Evolutionary conservation across 2,888 invertebrate species (phyloP).

Genomic region (Adineta ricciae): DNA sequence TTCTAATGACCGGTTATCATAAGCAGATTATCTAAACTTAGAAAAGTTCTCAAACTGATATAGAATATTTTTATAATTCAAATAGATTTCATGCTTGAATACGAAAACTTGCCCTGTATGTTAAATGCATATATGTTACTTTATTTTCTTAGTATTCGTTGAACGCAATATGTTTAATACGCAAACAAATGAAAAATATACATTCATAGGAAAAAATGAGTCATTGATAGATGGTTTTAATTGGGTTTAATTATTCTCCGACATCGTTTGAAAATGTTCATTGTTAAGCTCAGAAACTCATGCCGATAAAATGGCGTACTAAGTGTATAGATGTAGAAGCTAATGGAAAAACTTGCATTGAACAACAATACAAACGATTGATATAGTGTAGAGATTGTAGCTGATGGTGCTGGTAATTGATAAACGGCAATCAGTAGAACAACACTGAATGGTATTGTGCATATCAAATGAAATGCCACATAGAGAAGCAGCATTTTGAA

Average conservation of each 20-base stretch:
- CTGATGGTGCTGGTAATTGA: not conserved
- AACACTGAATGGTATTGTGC: not conserved
- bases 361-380: not conserved
- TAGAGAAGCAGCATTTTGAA: not conserved
- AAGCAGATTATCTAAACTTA: too few relatives aligned
- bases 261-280: not conserved
- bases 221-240: not conserved
- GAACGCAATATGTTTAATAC: too few relatives aligned
- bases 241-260: not conserved
- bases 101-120: too few relatives aligned
- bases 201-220: too few relatives aligned
- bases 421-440: not conserved
- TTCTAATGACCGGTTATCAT: too few relatives aligned
- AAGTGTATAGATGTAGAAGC: not conserved
- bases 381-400: not conserved
- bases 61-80: too few relatives aligned
- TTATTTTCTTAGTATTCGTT: too few relatives aligned
- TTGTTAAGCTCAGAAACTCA: not conserved
- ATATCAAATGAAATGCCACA: not conserved
- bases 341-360: not conserved
- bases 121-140: too few relatives aligned
- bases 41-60: too few relatives aligned
- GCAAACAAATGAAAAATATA: too few relatives aligned
- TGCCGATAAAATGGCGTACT: not conserved
- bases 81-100: too few relatives aligned